Evolutionary conservation across 2,113 vertebrate genomes (phyloP).

Genomic region (Menura novaehollandiae): DNA sequence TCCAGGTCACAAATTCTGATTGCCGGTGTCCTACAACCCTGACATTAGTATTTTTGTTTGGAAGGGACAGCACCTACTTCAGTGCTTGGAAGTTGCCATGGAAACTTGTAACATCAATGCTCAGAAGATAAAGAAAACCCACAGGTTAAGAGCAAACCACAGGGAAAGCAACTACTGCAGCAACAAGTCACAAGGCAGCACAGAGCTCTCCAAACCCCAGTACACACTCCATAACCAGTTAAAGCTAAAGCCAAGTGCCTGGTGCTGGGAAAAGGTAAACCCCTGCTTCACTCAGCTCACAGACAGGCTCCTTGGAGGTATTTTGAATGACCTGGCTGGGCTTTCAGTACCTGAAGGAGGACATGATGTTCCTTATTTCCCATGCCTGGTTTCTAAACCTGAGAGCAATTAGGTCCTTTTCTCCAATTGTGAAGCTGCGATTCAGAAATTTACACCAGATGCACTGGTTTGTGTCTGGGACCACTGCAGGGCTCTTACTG

Average conservation of each 20-base stretch:
- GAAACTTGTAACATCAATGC: neutral
- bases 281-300: neutral
- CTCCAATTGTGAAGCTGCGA: neutral
- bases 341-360: neutral
- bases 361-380: neutral
- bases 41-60: neutral
- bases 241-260: neutral
- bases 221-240: neutral
- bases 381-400: neutral
- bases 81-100: neutral
- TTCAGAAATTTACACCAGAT: neutral
- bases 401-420: neutral
- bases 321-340: neutral
- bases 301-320: neutral
- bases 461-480: neutral
- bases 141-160: neutral
- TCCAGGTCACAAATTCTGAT: neutral
- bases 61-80: neutral
- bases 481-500: neutral
- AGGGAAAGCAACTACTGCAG: neutral
- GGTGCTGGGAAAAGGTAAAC: neutral
- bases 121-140: neutral
- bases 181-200: neutral
- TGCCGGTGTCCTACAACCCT: neutral
- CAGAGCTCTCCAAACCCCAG: neutral